Base-by-base conservation (phyloP, 2,888 invertebrate genomes). In the Conops quadrifasciatus region DNA sequence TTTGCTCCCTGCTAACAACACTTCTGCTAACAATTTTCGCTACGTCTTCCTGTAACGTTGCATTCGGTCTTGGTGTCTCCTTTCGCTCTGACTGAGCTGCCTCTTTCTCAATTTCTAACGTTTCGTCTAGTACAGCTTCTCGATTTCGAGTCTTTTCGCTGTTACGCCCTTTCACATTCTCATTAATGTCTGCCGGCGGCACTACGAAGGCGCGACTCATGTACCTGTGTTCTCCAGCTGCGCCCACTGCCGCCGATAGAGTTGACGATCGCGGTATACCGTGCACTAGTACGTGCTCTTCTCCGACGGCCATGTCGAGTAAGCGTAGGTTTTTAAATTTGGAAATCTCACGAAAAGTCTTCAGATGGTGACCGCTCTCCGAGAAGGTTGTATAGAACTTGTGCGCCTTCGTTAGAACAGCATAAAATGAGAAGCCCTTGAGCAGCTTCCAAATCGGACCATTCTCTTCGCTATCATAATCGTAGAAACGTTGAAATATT, bases 351-450 rank as follows among this genome's bases (percentile, higher is more conserved):
- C 85, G 81, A 74, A 85, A 85, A 7, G 85, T 86, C 73, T 84
- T 85, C 73, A 85, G 74, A 72, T 85, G 86, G 74, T 86, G 85
- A 1, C 85, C 85, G 69, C 85, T 85, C 74, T 86, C 86, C 56
- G 85, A 86, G 72, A 85, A 85, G 11, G 86, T 85, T 2, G 85
- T 85, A 28, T 84, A 84, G 75, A 85, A 85, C 74, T 85, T 85
- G 74, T 83, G 81, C 0, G 84, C 83, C 75, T 82, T 84, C 69
- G 83, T 85, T 3, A 85, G 79, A 7, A 83, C 84, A 1, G 83
- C 81, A 71, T 81, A 85, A 74, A 85, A 85, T 24, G 85, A 85
- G 45, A 77, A 80, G 2, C 85, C 85, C 67, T 83, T 83, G 2
- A 85, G 70, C 2, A 85, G 75, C 73, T 85, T 85, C 77, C 83